A percentile compares a stretch with the other conserved stretches of the same genome.
Conservation (phyloP, 2,113 vertebrate genomes). For the Grantiella picta region DNA sequence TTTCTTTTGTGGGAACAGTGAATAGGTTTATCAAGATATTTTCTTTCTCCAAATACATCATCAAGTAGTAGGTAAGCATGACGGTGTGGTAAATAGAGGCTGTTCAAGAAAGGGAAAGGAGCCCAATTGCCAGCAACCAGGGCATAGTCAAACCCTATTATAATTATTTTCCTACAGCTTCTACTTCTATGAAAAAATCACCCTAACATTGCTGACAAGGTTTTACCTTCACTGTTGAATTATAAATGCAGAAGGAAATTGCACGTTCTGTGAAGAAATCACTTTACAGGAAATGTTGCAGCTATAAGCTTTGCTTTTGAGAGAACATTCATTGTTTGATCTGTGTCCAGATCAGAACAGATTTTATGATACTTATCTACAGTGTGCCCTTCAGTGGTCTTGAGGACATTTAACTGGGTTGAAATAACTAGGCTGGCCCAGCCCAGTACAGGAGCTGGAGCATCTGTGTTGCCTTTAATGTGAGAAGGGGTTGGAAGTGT, state of each 20-base stretch:
- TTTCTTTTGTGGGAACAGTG: background rate
- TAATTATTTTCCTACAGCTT: background rate
- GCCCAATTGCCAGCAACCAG: background rate
- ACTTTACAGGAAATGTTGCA: background rate
- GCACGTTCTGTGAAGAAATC: background rate
- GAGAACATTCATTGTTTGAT: background rate
- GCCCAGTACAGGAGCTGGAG: background rate
- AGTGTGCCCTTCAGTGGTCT: background rate
- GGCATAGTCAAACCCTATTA: background rate
- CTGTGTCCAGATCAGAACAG: background rate
- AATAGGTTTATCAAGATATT: background rate
- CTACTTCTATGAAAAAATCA: background rate
- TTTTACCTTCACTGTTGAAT: background rate
- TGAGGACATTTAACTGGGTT: background rate
- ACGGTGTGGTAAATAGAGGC: background rate
- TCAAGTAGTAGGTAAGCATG: background rate
- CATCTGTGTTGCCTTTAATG: background rate
- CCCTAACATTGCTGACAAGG: background rate
- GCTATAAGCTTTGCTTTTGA: background rate
- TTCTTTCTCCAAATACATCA: background rate
- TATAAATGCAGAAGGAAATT: background rate
- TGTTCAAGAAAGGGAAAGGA: background rate
- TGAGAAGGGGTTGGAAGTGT: background rate
- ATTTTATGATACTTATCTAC: background rate
- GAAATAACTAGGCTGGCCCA: background rate